A percentile compares a stretch with the other conserved stretches of the same genome.
Conservation (phyloP, 1,140 invertebrate species). For the Littorina saxatilis region DNA sequence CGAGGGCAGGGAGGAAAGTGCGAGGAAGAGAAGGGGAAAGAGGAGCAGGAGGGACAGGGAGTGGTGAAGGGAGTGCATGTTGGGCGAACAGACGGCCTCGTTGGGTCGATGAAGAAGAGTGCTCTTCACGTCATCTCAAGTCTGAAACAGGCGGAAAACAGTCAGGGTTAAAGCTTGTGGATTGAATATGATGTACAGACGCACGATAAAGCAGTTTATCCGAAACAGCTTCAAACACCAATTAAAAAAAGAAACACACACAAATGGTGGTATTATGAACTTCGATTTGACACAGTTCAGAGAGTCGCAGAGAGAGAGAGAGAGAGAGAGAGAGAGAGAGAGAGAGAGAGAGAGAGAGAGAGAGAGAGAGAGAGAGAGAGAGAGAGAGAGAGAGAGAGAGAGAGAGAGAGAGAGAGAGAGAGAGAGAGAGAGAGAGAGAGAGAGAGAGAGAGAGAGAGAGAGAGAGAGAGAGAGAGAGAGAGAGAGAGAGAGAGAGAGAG, state of each 20-base stretch:
- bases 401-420: neutral
- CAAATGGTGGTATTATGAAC: too few species aligned
- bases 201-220: neutral
- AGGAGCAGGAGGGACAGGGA: neutral
- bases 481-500: constrained; percentile 15
- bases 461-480: constrained; percentile 15
- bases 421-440: constrained; percentile 15
- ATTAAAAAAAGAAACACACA: neutral
- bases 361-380: neutral
- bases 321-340: neutral
- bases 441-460: constrained; percentile 15
- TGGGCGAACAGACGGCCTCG: neutral
- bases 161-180: neutral
- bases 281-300: neutral
- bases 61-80: neutral
- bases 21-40: neutral
- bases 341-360: constrained; percentile 20
- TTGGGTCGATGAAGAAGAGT: neutral
- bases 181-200: neutral
- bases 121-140: neutral
- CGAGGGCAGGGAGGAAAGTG: neutral
- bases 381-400: neutral
- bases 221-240: neutral
- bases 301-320: neutral
- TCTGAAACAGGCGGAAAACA: neutral